A percentile compares a stretch with the other conserved stretches of the same genome.
phyloP scores from a whole-genome alignment of 2,888 invertebrate species.

The Strigamia crassipes region DNA sequence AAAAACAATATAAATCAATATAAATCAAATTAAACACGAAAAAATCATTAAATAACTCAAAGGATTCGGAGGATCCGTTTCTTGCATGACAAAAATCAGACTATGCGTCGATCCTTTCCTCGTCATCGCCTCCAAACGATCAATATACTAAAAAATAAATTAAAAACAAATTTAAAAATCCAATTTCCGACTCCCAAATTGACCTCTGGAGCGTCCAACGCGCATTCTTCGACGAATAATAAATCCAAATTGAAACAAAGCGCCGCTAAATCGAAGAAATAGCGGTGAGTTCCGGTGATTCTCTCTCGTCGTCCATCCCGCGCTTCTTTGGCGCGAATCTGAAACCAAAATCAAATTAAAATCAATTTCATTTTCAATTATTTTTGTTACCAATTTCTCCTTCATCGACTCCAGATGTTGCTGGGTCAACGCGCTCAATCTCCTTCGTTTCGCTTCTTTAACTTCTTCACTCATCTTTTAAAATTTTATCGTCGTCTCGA shows the following conservation, averaged over 20 bases:
- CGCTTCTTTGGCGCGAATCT: slow-evolving; percentile 64
- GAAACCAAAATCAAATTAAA: slow-evolving; percentile 17
- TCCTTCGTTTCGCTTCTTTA: neutral
- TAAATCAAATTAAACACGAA: neutral
- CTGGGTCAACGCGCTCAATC: neutral
- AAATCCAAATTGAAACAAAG: slow-evolving; percentile 53
- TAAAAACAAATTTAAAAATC: neutral
- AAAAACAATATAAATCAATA: neutral
- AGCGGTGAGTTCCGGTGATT: slow-evolving; percentile 66
- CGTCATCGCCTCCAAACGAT: neutral
- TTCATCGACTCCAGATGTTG: neutral
- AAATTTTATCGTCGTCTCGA: too few relatives aligned
- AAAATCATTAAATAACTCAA: neutral
- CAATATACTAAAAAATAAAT: neutral
- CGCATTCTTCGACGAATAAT: slow-evolving; percentile 68
- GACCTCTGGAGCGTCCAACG: slow-evolving; percentile 70
- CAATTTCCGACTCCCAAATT: neutral
- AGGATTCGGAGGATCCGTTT: neutral
- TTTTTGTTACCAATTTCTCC: slow-evolving; percentile 20
- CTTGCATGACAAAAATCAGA: neutral
- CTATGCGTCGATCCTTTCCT: neutral
- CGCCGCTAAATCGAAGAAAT: slow-evolving; percentile 71
- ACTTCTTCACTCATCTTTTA: neutral
- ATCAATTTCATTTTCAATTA: too few relatives aligned
- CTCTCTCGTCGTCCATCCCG: slow-evolving; percentile 61